Evolutionary conservation across 2,797 vertebrate genomes (phyloP).

Genomic region (Cetoscarus ocellatus): DNA sequence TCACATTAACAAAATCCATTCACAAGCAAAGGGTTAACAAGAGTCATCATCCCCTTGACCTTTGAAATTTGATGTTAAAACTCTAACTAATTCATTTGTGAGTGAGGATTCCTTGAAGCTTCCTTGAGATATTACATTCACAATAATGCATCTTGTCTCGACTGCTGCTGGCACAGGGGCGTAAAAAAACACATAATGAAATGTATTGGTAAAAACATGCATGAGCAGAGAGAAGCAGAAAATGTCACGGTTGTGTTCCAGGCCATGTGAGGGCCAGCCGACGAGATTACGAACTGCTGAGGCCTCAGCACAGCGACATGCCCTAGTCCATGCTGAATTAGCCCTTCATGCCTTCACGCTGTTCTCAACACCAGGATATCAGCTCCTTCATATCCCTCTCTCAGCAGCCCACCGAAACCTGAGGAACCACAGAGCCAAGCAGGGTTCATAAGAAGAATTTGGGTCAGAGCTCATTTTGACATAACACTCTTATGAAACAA

Average conservation of each 20-base stretch:
- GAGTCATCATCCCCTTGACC: too few species aligned
- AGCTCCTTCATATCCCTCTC: slow-evolving; percentile 46
- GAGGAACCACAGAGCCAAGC: slow-evolving; percentile 49
- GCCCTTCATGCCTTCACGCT: slow-evolving; percentile 70
- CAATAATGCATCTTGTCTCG: too few species aligned
- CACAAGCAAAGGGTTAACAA: too few species aligned
- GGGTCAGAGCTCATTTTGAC: slow-evolving; percentile 57
- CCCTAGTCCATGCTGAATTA: slow-evolving; percentile 60
- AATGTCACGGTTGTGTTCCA: slow-evolving; percentile 33
- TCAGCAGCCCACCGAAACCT: slow-evolving; percentile 58
- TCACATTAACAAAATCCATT: too few species aligned
- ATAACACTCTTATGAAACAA: slow-evolving; percentile 40
- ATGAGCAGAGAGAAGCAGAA: slow-evolving; percentile 14
- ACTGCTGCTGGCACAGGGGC: too few species aligned
- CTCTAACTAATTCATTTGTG: too few species aligned
- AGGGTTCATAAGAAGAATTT: slow-evolving; percentile 58
- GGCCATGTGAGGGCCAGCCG: slow-evolving; percentile 25
- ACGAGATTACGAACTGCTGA: slow-evolving; percentile 53
- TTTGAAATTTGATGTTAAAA: too few species aligned
- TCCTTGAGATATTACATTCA: too few species aligned
- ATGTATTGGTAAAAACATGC: slow-evolving; percentile 5
- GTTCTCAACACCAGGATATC: slow-evolving; percentile 60
- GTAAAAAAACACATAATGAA: slow-evolving; percentile 19
- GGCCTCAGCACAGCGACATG: slow-evolving; percentile 35
- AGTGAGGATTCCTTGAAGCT: too few species aligned